Conservation (phyloP, 1,140 invertebrate genomes). For the Andrena cerasifolii region DNA sequence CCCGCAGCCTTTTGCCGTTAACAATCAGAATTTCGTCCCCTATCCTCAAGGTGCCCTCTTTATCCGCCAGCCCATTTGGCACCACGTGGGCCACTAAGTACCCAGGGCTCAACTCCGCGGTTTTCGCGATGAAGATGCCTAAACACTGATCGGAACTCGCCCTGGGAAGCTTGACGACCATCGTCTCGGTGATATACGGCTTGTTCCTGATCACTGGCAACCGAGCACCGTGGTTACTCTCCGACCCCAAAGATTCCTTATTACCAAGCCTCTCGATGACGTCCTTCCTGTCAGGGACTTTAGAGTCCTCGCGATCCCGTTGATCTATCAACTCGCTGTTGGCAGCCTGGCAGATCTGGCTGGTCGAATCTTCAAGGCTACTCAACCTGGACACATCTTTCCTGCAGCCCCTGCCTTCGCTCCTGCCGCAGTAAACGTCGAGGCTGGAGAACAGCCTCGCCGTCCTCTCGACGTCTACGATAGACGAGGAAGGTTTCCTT, state of each 20-base stretch:
- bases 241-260: background rate
- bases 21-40: constrained; percentile 93
- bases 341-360: constrained; percentile 19
- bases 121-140: constrained; percentile 93
- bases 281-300: constrained; percentile 18
- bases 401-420: constrained; percentile 30
- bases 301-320: constrained; percentile 12
- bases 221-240: background rate
- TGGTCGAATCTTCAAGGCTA: constrained; percentile 19
- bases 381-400: background rate
- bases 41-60: constrained; percentile 88
- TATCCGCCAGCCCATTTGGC: constrained; percentile 89
- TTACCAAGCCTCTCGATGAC: constrained; percentile 69
- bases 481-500: constrained; percentile 55
- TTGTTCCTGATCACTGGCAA: constrained; percentile 80
- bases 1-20: constrained; percentile 89
- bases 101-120: constrained; percentile 87
- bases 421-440: constrained; percentile 48
- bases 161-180: constrained; percentile 87
- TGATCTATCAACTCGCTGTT: constrained; percentile 33
- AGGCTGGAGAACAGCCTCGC: constrained; percentile 54
- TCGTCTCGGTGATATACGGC: constrained; percentile 81
- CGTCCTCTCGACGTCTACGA: constrained; percentile 62
- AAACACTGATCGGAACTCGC: constrained; percentile 87
- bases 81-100: constrained; percentile 93